These are phyloP conservation scores for Aplysina aerophoba DNA, from an alignment of 37 sponge, comb jelly and placozoan genomes.

Conservation along the genomic window DNA sequence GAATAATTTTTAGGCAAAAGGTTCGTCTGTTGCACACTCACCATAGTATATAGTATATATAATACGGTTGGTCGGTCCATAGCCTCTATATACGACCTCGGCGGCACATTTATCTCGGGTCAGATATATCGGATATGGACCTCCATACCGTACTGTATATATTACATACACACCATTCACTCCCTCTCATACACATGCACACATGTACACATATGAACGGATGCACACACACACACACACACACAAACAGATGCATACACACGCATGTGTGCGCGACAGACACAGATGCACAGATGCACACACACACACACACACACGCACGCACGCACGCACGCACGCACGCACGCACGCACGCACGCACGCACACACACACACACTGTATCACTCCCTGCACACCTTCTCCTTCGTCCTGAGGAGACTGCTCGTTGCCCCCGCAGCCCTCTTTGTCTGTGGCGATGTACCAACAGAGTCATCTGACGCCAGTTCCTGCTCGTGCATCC, in stretches of 20 bases:
- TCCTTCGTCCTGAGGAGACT: not conserved
- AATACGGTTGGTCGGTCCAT: too few relatives aligned
- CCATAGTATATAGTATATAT: too few relatives aligned
- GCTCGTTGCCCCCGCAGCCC: too few relatives aligned
- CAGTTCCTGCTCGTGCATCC: too few relatives aligned
- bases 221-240: conserved; percentile 37
- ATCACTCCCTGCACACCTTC: conserved; percentile 23
- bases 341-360: not conserved
- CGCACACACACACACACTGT: not conserved
- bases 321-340: too few relatives aligned
- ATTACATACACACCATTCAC: not conserved
- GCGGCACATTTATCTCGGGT: too few relatives aligned
- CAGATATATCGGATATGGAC: not conserved
- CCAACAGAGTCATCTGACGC: too few relatives aligned
- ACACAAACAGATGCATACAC: not conserved
- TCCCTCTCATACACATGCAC: not conserved
- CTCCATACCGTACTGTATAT: not conserved
- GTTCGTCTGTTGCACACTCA: too few relatives aligned
- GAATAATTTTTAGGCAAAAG: too few relatives aligned
- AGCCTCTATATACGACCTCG: too few relatives aligned
- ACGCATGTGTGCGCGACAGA: not conserved
- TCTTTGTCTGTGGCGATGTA: too few relatives aligned
- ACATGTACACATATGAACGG: conserved; percentile 36
- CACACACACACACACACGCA: not conserved
- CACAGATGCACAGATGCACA: not conserved